Evolutionary conservation across 2,113 vertebrate genomes (phyloP), one percentile per base, ranked within the genome.

Genomic region (Proteles cristata): DNA sequence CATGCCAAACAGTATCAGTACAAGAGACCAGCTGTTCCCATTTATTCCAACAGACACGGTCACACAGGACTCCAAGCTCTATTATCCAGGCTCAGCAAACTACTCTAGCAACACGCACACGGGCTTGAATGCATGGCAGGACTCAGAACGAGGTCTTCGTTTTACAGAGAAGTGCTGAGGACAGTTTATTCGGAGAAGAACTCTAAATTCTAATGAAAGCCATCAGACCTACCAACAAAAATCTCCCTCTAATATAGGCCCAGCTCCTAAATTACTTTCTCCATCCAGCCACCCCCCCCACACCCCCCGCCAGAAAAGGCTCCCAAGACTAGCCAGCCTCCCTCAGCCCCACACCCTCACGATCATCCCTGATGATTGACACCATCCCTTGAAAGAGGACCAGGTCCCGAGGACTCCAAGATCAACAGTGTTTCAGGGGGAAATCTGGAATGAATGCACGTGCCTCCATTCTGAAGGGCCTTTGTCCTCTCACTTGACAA

Each of bases 1-100:
- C 88, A 91, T 83, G 61, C 88, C 93, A 89, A 96, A 55, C 91
- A 93, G 87, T 93, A 88, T 97, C 96, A 97, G 65, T 93, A 97
- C 90, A 93, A 94, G 65, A 84, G 87, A 86, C 39, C 89, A 85
- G 86, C 91, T 96, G 80, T 94, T 98, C 85, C 94, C 90, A 97
- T 76, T 93, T 92, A 96, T 97, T 98, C 91, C 97, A 93, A 91
- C 74, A 80, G 97, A 84, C 53, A 90, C 74, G 76, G 89, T 96
- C 90, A 89, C 61, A 88, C 23, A 50, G 45, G 94, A 43, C 93
- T 96, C 28, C 15, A 48, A 48, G 76, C 55, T 95, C 68, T 88
- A 65, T 91, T 96, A 97, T 53, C 79, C 68, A 77, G 84, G 88
- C 76, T 91, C 66, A n/a, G 85, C 4, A 15, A 87, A 82, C 86